A percentile compares a stretch with the other conserved stretches of the same genome.
Conservation (phyloP, 2,113 vertebrate genomes). For the Semnopithecus entellus region DNA sequence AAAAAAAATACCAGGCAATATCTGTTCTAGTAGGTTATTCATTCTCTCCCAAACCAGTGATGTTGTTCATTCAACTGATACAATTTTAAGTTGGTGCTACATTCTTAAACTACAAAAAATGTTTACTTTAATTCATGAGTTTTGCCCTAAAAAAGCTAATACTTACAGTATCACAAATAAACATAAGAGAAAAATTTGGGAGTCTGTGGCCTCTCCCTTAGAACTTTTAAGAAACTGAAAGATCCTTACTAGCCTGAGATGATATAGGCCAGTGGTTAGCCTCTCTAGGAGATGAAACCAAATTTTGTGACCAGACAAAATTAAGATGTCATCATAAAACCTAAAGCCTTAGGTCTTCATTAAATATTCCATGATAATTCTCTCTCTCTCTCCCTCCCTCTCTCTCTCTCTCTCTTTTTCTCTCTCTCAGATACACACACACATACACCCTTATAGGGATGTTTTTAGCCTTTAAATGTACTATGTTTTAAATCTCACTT, state of each 20-base stretch:
- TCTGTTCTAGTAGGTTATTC: constrained; percentile 69
- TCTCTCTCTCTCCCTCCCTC: not conserved
- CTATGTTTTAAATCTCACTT: not conserved
- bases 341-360: not conserved
- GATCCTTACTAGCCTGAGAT: not conserved
- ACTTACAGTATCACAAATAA: constrained; percentile 41
- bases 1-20: not conserved
- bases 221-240: constrained; percentile 48
- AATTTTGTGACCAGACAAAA: constrained; percentile 16
- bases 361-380: not conserved
- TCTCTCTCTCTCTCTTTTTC: not conserved
- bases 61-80: constrained; percentile 61
- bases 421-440: not conserved
- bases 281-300: not conserved
- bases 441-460: too few species aligned
- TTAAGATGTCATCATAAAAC: not conserved
- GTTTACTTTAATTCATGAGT: constrained; percentile 51
- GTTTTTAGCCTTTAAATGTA: too few species aligned
- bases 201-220: not conserved
- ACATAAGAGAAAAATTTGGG: constrained; percentile 40
- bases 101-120: constrained; percentile 57
- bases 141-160: constrained; percentile 40
- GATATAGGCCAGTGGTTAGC: not conserved
- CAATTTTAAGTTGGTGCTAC: constrained; percentile 34
- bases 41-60: constrained; percentile 54